Base-by-base conservation (phyloP, 2,113 vertebrate genomes). In the Daphoenositta chrysoptera region DNA sequence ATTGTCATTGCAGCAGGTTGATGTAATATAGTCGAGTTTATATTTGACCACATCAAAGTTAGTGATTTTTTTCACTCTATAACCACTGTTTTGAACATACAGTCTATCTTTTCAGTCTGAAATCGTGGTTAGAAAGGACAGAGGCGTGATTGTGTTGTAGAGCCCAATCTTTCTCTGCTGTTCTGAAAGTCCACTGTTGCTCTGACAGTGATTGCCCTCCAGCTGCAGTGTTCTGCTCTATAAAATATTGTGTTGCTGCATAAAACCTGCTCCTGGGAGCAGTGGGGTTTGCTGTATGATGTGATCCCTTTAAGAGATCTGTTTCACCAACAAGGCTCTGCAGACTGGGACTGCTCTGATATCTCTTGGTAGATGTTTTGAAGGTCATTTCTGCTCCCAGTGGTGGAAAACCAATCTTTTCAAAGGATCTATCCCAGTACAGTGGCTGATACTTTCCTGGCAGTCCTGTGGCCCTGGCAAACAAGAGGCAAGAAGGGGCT, bases 181-280 rank as follows among this genome's bases (percentile, higher is more conserved):
- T 37, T 28, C 42, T 57, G 31, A 6, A 21, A 45, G 1, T 2
- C 37, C 13, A 11, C 35, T 35, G 31, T 76, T 0, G 11, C 33
- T 76, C 44, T 68, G 61, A 26, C n/a, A 54, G 44, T 7, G 16
- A 11, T 10, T 45, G 13, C 40, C 7, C 44, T 93, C 24, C 33
- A 33, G 33, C 18, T 73, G 31, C 31, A 22, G 31, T 31, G 7
- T 64, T 82, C 28, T 73, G 39, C 24, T 78, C 28, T 6, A 16
- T 50, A 37, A 73, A 54, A 27, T 51, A 10, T 3, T 11, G 12
- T 2, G 50, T 56, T 86, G 35, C 53, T 50, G 33, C 45, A 40
- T 13, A 50, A 48, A 78, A 33, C 24, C 53, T 48, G 23, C 17
- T 61, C 6, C 12, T 9, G 19, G 47, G 47, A 61, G 33, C 69